These are phyloP conservation scores for Triops longicaudatus DNA, from an alignment of 1,140 invertebrate species.

Conservation along the genomic window DNA sequence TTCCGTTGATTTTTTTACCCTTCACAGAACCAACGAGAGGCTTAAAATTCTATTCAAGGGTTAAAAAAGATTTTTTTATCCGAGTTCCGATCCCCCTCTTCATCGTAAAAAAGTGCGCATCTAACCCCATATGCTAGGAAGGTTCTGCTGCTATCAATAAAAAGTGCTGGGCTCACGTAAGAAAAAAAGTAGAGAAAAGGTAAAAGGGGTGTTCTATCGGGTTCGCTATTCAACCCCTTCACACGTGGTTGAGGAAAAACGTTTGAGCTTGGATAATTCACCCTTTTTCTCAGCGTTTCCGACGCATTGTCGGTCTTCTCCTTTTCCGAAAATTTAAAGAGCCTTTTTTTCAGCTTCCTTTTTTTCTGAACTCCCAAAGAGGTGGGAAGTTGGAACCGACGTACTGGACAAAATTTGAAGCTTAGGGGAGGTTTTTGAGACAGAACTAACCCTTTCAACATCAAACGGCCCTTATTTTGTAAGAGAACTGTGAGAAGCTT, in stretches of 20 bases:
- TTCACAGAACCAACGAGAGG: not conserved
- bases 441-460: slow-evolving; percentile 3
- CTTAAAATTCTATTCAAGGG: slow-evolving; percentile 1
- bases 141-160: not conserved
- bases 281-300: slow-evolving; percentile 7
- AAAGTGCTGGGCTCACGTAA: not conserved
- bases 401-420: not conserved
- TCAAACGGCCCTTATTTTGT: not conserved
- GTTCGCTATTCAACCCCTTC: slow-evolving; percentile 6
- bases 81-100: not conserved
- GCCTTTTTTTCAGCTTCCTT: not conserved
- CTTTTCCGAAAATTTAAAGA: not conserved
- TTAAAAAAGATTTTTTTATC: slow-evolving; percentile 2
- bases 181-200: not conserved
- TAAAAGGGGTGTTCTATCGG: slow-evolving; percentile 6
- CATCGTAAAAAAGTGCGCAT: not conserved
- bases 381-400: not conserved
- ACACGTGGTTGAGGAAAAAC: slow-evolving; percentile 8
- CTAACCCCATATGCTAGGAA: slow-evolving; percentile 7
- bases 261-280: slow-evolving; percentile 1
- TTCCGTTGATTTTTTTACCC: not conserved
- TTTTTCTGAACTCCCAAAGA: not conserved
- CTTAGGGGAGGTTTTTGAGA: slow-evolving; percentile 8
- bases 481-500: not conserved
- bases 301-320: slow-evolving; percentile 2